These are phyloP conservation scores for Lutraria lutraria DNA, from an alignment of 2,888 invertebrate genomes.

Conservation along the genomic window DNA sequence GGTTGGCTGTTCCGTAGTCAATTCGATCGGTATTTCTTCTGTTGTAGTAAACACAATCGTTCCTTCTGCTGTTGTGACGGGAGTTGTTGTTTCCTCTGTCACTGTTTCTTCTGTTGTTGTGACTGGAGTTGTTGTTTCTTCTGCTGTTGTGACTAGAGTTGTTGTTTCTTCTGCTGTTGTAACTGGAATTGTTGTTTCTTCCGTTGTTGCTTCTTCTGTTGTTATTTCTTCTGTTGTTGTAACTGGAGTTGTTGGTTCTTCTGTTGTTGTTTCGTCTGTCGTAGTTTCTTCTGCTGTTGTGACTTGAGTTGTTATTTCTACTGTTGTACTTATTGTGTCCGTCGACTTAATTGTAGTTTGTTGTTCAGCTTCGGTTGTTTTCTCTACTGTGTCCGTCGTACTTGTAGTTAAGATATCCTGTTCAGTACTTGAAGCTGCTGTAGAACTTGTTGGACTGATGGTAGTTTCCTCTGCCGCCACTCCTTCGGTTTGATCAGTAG, in stretches of 20 bases:
- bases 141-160: too few species aligned
- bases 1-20: not conserved
- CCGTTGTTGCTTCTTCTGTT: not conserved
- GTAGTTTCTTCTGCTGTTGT: not conserved
- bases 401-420: not conserved
- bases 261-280: not conserved
- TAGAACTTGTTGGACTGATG: not conserved
- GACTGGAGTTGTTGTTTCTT: not conserved
- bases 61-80: not conserved
- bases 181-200: not conserved
- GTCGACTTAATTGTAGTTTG: not conserved
- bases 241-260: not conserved
- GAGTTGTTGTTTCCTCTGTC: not conserved
- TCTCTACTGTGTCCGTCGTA: not conserved
- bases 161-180: not conserved
- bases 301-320: not conserved
- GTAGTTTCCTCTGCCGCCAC: not conserved
- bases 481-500: not conserved
- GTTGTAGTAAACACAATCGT: not conserved
- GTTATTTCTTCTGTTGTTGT: not conserved
- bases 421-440: not conserved
- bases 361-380: not conserved
- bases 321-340: not conserved
- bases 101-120: not conserved
- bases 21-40: not conserved